Percentiles rank a stretch among this genome's conserved stretches.
phyloP scores from a whole-genome alignment of 2,888 invertebrate genomes.

The Callosobruchus maculatus region DNA sequence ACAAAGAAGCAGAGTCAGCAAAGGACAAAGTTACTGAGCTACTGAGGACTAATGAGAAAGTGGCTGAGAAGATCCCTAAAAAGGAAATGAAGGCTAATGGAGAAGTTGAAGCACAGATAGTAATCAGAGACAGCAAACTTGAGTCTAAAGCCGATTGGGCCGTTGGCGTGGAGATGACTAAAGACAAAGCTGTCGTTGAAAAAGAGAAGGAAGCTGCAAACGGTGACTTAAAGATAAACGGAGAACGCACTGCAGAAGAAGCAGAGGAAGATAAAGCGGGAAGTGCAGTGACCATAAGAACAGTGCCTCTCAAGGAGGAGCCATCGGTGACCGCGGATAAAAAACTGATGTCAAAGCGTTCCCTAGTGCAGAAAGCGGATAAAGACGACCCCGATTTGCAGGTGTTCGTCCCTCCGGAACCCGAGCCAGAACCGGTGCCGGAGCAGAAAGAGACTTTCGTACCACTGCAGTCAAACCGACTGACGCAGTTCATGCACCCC shows the following conservation, averaged over 20 bases:
- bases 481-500: slow-evolving; percentile 45
- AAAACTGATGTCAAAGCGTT: slow-evolving; percentile 41
- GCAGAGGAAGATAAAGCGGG: background rate
- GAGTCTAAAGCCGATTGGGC: too few species aligned
- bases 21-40: background rate
- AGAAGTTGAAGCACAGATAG: too few species aligned
- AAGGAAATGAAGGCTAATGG: too few species aligned
- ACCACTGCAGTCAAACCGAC: slow-evolving; percentile 45
- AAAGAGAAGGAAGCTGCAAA: background rate
- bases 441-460: slow-evolving; percentile 46
- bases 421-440: slow-evolving; percentile 41
- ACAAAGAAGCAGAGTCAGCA: background rate
- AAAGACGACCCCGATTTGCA: slow-evolving; percentile 44
- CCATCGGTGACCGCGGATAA: slow-evolving; percentile 2
- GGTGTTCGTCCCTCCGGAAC: slow-evolving; percentile 37
- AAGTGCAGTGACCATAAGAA: background rate
- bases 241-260: background rate
- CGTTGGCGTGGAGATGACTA: too few species aligned
- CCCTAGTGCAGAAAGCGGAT: slow-evolving; percentile 42
- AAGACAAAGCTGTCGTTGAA: background rate
- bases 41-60: background rate
- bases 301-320: slow-evolving; percentile 1
- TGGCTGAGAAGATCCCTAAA: too few species aligned
- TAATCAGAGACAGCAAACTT: too few species aligned
- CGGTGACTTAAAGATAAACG: too few species aligned